Percentiles rank a stretch among this genome's conserved stretches.
These are phyloP conservation scores for Psilopogon haemacephalus DNA, from an alignment of 2,113 vertebrate species.

Conservation along the genomic window DNA sequence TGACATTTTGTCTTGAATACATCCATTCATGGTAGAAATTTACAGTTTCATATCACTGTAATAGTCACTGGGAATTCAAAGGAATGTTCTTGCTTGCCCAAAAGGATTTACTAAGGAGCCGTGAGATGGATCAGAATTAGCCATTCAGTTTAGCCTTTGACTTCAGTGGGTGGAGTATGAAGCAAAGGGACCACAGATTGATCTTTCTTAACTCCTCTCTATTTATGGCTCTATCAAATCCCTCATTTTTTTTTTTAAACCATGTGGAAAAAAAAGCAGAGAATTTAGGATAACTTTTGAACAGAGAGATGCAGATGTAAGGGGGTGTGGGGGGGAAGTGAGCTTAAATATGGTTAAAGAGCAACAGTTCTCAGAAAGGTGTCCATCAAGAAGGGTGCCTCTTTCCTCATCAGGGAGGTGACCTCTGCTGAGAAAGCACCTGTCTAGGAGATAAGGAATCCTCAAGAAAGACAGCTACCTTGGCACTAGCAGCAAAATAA, in stretches of 20 bases:
- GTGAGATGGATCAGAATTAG: not conserved
- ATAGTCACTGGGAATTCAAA: not conserved
- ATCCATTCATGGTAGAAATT: conserved; percentile 28
- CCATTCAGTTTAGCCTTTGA: not conserved
- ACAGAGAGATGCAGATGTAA: not conserved
- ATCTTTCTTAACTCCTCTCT: not conserved
- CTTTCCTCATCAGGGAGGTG: not conserved
- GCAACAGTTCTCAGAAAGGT: not conserved
- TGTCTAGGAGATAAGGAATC: not conserved
- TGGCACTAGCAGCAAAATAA: not conserved
- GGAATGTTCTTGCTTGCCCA: not conserved
- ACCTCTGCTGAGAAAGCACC: not conserved
- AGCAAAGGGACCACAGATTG: not conserved
- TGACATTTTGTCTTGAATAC: conserved; percentile 39
- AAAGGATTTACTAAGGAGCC: not conserved
- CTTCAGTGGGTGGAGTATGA: not conserved
- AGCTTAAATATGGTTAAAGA: not conserved
- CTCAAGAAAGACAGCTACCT: not conserved
- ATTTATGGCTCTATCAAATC: not conserved
- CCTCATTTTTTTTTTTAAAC: not conserved
- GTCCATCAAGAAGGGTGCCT: not conserved
- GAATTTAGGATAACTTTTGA: not conserved
- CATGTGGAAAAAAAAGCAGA: not conserved
- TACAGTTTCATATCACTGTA: not conserved
- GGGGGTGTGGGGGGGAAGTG: not conserved